Evolutionary conservation across 2,113 vertebrate species (phyloP).

Genomic region (Brachyhypopomus occidentalis): DNA sequence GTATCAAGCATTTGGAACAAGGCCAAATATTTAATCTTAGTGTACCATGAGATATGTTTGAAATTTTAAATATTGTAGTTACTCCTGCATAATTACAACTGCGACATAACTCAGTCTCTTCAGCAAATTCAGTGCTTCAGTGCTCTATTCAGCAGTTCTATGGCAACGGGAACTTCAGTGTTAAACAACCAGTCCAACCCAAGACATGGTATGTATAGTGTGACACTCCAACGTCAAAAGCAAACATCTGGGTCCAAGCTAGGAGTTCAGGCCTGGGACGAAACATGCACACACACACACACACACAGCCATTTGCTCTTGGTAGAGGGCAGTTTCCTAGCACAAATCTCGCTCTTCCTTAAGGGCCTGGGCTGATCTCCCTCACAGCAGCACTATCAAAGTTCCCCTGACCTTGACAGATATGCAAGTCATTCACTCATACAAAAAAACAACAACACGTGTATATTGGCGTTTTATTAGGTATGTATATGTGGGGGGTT

Average conservation of each 20-base stretch:
- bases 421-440: background rate
- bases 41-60: slow-evolving; percentile 3
- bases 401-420: background rate
- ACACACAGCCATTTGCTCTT: background rate
- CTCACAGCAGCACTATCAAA: background rate
- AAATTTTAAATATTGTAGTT: slow-evolving; percentile 7
- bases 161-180: slow-evolving; percentile 60
- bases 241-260: background rate
- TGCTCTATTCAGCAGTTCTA: slow-evolving; percentile 60
- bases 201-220: slow-evolving; percentile 23
- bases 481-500: slow-evolving; percentile 42
- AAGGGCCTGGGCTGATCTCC: background rate
- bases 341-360: background rate
- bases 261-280: background rate
- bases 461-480: slow-evolving; percentile 32
- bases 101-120: slow-evolving; percentile 26
- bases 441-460: background rate
- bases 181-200: slow-evolving; percentile 45
- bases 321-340: background rate
- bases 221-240: background rate
- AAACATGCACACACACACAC: slow-evolving; percentile 1
- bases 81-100: slow-evolving; percentile 22
- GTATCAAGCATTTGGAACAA: slow-evolving; percentile 15
- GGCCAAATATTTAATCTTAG: slow-evolving; percentile 12
- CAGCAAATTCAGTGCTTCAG: slow-evolving; percentile 48